Conservation (phyloP, 2,797 vertebrate genomes). For the Nyctibius grandis region DNA sequence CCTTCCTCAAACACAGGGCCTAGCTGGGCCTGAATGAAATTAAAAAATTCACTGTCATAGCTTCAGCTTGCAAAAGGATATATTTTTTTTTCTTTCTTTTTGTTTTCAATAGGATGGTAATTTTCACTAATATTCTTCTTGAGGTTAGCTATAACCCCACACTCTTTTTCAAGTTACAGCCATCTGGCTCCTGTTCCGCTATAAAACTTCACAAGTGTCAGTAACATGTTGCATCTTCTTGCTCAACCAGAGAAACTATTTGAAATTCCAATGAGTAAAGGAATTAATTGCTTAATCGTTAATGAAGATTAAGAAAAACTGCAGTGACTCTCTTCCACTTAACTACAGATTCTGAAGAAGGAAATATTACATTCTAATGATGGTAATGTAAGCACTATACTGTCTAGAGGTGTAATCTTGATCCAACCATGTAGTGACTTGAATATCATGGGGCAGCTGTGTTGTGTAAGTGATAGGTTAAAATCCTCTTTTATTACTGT, state of each 20-base stretch:
- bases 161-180: not conserved
- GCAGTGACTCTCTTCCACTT: not conserved
- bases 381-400: not conserved
- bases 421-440: not conserved
- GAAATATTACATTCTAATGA: not conserved
- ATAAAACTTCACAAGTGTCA: not conserved
- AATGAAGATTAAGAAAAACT: not conserved
- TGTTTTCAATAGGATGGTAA: not conserved
- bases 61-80: not conserved
- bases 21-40: not conserved
- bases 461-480: not conserved
- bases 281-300: not conserved
- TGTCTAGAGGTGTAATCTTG: not conserved
- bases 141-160: not conserved
- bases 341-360: not conserved
- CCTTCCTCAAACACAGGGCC: not conserved
- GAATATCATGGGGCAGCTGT: not conserved
- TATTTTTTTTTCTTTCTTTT: not conserved
- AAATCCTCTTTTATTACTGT: not conserved
- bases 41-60: not conserved
- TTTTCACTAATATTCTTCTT: not conserved
- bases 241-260: not conserved
- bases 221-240: not conserved
- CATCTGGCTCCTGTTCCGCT: not conserved
- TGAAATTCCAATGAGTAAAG: not conserved